Conservation (phyloP, 2,888 invertebrate genomes). For the Heliconius hortense region DNA sequence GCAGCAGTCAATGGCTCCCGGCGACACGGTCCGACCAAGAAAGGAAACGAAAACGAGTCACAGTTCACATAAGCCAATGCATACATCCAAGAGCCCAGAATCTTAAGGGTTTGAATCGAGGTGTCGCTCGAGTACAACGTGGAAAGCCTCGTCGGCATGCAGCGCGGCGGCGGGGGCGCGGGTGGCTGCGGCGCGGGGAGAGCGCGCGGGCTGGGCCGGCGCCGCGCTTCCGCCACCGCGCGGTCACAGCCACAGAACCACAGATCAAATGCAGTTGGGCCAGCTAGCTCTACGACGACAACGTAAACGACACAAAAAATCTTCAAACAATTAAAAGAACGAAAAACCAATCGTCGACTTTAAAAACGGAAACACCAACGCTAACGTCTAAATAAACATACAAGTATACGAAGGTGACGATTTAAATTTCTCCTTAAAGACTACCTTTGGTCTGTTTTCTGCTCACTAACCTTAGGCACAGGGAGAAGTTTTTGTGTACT, state of each 20-base stretch:
- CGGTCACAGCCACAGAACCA: constrained; percentile 74
- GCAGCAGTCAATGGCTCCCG: constrained; percentile 63
- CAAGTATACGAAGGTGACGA: constrained; percentile 82
- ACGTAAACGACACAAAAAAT: constrained; percentile 74
- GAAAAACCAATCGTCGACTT: constrained; percentile 77
- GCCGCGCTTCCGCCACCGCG: constrained; percentile 61
- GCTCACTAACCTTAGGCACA: constrained; percentile 99
- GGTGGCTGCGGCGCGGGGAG: constrained; percentile 50
- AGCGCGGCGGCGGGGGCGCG: constrained; percentile 73
- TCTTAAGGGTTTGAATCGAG: constrained; percentile 81
- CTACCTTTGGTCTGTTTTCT: constrained; percentile 90
- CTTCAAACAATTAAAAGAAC: constrained; percentile 58
- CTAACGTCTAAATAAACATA: constrained; percentile 81
- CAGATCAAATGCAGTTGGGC: constrained; percentile 81
- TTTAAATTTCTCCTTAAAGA: constrained; percentile 82
- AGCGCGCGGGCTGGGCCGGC: constrained; percentile 45
- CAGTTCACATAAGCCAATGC: constrained; percentile 83
- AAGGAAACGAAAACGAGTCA: constrained; percentile 82
- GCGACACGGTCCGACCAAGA: constrained; percentile 74
- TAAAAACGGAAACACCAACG: constrained; percentile 79
- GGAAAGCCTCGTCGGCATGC: constrained; percentile 80
- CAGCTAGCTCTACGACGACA: constrained; percentile 80
- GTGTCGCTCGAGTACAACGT: constrained; percentile 76
- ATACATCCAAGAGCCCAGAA: constrained; percentile 83
- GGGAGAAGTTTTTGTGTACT: constrained; percentile 99